These are phyloP conservation scores for Dermatemys mawii DNA, from an alignment of 2,113 vertebrate species.

Conservation along the genomic window DNA sequence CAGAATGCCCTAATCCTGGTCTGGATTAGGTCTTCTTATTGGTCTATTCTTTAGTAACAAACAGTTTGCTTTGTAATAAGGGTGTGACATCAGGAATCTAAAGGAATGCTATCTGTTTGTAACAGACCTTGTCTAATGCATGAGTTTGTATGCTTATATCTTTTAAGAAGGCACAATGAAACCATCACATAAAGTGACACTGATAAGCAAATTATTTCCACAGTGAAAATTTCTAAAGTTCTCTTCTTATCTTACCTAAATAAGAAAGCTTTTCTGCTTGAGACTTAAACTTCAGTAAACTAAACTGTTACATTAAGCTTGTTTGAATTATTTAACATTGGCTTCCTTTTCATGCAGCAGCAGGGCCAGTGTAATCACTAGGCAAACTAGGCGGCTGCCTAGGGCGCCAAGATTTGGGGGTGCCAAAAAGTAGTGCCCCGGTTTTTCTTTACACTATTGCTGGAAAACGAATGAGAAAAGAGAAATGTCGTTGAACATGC, in stretches of 20 bases:
- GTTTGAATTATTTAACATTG: neutral
- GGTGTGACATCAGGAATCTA: neutral
- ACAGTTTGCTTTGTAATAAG: neutral
- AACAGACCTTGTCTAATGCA: neutral
- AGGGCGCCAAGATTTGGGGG: too few relatives aligned
- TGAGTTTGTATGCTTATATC: constrained; percentile 1
- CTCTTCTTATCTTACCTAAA: neutral
- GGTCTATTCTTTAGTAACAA: constrained; percentile 25
- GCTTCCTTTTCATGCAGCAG: neutral
- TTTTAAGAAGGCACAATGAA: neutral
- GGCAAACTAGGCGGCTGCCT: too few relatives aligned
- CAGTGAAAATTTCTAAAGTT: neutral
- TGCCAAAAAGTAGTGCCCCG: too few relatives aligned
- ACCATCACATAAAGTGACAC: neutral
- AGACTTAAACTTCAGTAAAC: neutral
- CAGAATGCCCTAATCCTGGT: too few relatives aligned
- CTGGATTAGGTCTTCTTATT: constrained; percentile 10
- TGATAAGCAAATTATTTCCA: constrained; percentile 25
- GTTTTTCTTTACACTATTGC: too few relatives aligned
- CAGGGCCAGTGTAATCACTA: too few relatives aligned
- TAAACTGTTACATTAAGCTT: neutral
- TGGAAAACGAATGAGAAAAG: too few relatives aligned
- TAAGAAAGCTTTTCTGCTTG: neutral
- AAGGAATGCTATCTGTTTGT: neutral
- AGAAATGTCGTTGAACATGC: too few relatives aligned